Conservation (phyloP, 2,113 vertebrate species). For the Coturnix japonica region DNA sequence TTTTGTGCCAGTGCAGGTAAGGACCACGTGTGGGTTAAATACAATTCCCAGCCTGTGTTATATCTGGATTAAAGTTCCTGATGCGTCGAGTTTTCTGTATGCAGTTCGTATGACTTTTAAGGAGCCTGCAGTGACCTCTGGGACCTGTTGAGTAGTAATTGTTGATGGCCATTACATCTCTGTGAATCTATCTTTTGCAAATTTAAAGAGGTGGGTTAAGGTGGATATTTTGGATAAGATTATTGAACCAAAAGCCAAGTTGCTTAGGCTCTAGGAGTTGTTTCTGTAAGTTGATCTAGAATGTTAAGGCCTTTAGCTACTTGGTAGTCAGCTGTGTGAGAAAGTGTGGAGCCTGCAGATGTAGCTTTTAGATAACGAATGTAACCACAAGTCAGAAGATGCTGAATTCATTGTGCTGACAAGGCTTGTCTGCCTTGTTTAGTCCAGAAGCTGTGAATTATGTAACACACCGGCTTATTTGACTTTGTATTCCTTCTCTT, state of each 20-base stretch:
- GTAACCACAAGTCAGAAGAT: neutral
- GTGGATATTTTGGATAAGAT: neutral
- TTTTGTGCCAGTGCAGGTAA: slow-evolving; percentile 89
- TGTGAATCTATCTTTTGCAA: neutral
- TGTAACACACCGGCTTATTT: neutral
- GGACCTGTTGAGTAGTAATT: too few species aligned
- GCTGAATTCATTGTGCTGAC: neutral
- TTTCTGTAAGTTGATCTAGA: neutral
- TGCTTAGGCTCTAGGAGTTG: neutral
- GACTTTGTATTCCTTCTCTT: neutral
- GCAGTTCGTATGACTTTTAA: accelerated
- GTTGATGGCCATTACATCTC: neutral
- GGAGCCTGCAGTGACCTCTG: neutral
- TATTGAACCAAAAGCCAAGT: neutral
- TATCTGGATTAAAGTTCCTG: neutral
- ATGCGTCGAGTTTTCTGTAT: neutral
- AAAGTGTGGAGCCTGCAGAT: neutral
- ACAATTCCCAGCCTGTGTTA: neutral
- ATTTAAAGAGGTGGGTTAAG: neutral
- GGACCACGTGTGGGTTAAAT: accelerated
- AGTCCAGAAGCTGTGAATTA: neutral
- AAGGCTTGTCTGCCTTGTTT: neutral
- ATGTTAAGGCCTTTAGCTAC: neutral
- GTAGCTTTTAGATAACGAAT: neutral
- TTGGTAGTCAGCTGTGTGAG: neutral